Evolutionary conservation across 2,888 invertebrate species (phyloP).

Genomic region (Microctonus brassicae): DNA sequence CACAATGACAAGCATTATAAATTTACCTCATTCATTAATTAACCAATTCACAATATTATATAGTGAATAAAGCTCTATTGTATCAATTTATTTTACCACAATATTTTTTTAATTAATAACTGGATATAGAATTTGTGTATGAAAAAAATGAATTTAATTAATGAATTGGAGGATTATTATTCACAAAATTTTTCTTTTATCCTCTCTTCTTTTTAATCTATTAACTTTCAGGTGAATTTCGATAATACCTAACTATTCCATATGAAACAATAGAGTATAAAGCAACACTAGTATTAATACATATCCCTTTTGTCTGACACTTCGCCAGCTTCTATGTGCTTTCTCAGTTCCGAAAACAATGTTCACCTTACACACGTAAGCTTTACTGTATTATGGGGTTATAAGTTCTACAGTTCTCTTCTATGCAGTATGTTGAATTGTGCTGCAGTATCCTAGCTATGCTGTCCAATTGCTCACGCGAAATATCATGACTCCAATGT

Average conservation of each 20-base stretch:
- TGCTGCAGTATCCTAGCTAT: not conserved
- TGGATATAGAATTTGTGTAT: no score
- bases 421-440: not conserved
- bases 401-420: not conserved
- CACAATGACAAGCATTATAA: not conserved
- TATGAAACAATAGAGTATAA: not conserved
- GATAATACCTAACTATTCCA: not conserved
- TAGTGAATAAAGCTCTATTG: not conserved
- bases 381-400: not conserved
- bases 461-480: constrained; percentile 12
- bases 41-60: not conserved
- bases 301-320: not conserved
- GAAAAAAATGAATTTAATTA: no score
- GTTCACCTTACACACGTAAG: not conserved
- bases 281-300: not conserved
- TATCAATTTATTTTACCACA: not conserved
- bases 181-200: not conserved
- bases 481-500: not conserved
- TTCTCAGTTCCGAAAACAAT: not conserved
- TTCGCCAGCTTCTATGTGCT: not conserved
- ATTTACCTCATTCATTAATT: not conserved
- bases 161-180: not conserved
- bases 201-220: not conserved
- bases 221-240: not conserved
- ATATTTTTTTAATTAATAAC: no score